A percentile compares a stretch with the other conserved stretches of the same genome.
Conservation (phyloP, 2,113 vertebrate genomes). For the Mus pahari region DNA sequence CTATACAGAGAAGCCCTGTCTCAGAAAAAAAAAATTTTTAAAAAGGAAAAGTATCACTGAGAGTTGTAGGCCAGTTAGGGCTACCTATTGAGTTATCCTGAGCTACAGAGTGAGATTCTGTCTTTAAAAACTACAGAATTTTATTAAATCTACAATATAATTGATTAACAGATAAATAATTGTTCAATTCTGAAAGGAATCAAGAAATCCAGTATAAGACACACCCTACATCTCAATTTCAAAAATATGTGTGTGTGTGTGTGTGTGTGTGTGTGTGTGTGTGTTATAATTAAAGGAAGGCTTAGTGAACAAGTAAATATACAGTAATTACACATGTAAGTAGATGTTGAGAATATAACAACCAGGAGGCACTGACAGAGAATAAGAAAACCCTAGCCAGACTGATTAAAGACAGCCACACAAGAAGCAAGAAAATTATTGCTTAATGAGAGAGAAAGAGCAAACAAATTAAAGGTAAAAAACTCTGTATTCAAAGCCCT, state of each 20-base stretch:
- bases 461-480: slow-evolving; percentile 7
- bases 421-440: background rate
- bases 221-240: background rate
- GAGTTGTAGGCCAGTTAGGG: background rate
- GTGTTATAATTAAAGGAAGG: slow-evolving; percentile 27
- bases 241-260: background rate
- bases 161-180: background rate
- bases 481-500: slow-evolving; percentile 7
- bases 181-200: background rate
- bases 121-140: background rate
- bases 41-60: background rate
- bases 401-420: background rate
- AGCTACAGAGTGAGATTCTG: background rate
- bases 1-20: too few species aligned
- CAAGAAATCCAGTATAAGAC: slow-evolving; percentile 14
- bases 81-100: background rate
- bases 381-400: slow-evolving; percentile 5
- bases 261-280: background rate
- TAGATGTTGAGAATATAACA: slow-evolving; percentile 34
- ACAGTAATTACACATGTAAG: slow-evolving; percentile 38
- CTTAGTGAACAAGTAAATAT: slow-evolving; percentile 32
- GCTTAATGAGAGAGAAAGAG: background rate
- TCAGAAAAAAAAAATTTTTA: too few species aligned
- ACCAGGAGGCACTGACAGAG: background rate
- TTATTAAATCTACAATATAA: slow-evolving; percentile 31